A percentile compares a stretch with the other conserved stretches of the same genome.
Evolutionary conservation across 2,888 invertebrate genomes (phyloP).

Genomic region (Melieria crassipennis): DNA sequence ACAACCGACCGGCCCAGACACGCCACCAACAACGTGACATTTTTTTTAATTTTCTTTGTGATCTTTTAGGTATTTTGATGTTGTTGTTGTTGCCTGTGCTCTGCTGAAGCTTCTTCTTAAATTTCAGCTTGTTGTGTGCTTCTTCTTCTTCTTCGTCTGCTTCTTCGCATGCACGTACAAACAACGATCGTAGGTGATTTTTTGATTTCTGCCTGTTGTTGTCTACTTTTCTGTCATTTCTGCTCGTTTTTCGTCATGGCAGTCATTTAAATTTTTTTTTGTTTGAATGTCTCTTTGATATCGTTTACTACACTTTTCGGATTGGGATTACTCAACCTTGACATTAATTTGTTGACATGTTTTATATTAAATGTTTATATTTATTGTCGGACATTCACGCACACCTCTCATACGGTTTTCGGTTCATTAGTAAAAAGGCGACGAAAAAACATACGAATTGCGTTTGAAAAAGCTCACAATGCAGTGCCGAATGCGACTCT

Average conservation of each 20-base stretch:
- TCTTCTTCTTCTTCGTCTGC: too few species aligned
- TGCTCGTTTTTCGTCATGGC: too few species aligned
- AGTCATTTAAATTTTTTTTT: background rate
- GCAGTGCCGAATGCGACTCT: background rate
- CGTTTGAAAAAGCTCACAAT: slow-evolving; percentile 2
- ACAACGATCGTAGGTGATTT: too few species aligned
- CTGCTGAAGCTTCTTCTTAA: too few species aligned
- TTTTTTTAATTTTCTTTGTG: background rate
- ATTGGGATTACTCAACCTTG: slow-evolving; percentile 29
- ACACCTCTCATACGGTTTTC: too few species aligned
- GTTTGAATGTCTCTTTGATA: too few species aligned
- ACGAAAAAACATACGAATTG: slow-evolving; percentile 12
- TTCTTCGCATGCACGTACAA: too few species aligned
- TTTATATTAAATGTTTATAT: background rate
- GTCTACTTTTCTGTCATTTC: too few species aligned
- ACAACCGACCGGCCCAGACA: background rate
- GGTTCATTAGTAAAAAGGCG: background rate
- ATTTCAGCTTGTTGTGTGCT: too few species aligned
- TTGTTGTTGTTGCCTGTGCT: background rate
- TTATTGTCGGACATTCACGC: too few species aligned
- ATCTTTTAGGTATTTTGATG: background rate
- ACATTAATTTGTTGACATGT: slow-evolving; percentile 27
- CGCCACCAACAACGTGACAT: background rate
- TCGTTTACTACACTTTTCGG: too few species aligned
- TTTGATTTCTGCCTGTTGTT: too few species aligned